These are phyloP conservation scores for Lepidochrysops patricia DNA, from an alignment of 2,888 invertebrate genomes.

Conservation along the genomic window DNA sequence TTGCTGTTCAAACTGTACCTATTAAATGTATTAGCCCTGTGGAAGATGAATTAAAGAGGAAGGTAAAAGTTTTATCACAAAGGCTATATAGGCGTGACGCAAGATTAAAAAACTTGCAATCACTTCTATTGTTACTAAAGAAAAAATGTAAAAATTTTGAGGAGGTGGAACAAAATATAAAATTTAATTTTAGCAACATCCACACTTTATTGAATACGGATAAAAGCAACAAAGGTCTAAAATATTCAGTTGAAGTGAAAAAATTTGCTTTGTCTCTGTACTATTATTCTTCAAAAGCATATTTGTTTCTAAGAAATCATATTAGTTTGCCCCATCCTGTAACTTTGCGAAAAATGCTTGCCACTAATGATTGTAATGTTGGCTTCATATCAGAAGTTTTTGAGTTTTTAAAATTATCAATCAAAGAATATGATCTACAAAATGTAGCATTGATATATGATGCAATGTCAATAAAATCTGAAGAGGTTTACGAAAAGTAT, in stretches of 20 bases:
- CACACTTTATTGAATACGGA: slow-evolving; percentile 8
- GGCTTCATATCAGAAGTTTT: slow-evolving; percentile 13
- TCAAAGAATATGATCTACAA: slow-evolving; percentile 7
- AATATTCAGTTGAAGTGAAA: slow-evolving; percentile 9
- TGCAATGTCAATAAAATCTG: slow-evolving; percentile 13
- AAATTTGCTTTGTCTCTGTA: slow-evolving; percentile 6
- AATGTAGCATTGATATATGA: slow-evolving; percentile 13
- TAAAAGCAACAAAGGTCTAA: slow-evolving; percentile 9
- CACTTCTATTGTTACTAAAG: slow-evolving; percentile 10
- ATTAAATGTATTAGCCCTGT: neutral
- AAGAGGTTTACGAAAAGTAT: slow-evolving; percentile 8
- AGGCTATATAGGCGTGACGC: slow-evolving; percentile 6
- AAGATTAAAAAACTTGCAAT: slow-evolving; percentile 13
- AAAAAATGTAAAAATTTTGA: slow-evolving; percentile 11
- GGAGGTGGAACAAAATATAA: slow-evolving; percentile 7
- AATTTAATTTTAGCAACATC: slow-evolving; percentile 6
- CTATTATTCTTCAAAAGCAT: slow-evolving; percentile 11
- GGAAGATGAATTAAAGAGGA: slow-evolving; percentile 8
- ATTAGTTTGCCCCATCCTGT: slow-evolving; percentile 6
- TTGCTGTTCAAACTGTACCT: neutral
- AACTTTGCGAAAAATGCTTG: slow-evolving; percentile 5
- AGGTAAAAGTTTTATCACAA: slow-evolving; percentile 11
- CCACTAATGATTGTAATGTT: slow-evolving; percentile 10
- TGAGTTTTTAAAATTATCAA: slow-evolving; percentile 11
- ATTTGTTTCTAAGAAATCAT: slow-evolving; percentile 10